Conservation (phyloP, 2,113 vertebrate genomes). For the Tylochromis polylepis region DNA sequence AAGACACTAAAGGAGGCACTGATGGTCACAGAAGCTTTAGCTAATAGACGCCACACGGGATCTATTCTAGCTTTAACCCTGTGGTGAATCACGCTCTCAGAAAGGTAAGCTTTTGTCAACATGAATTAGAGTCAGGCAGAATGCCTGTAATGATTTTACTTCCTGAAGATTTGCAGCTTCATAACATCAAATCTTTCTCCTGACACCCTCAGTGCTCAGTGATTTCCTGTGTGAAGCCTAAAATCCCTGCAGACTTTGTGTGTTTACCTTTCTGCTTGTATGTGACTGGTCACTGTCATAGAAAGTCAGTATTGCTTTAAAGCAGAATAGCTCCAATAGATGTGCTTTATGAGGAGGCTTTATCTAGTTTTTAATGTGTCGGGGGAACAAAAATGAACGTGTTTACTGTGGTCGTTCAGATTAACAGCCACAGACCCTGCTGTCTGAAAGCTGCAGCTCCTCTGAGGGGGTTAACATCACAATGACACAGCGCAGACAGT, state of each 20-base stretch:
- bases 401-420: not conserved
- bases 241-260: not conserved
- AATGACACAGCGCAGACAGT: not conserved
- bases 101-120: not conserved
- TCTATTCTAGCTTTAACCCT: not conserved
- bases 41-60: not conserved
- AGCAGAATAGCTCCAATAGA: not conserved
- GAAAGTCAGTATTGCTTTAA: not conserved
- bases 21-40: not conserved
- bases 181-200: not conserved
- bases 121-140: not conserved
- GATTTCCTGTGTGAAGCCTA: not conserved
- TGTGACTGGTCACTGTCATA: not conserved
- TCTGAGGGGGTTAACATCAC: not conserved
- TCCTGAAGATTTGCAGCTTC: not conserved
- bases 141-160: not conserved
- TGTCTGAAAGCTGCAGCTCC: not conserved
- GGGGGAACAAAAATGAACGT: not conserved
- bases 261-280: not conserved
- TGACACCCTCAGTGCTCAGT: not conserved
- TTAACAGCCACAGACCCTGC: not conserved
- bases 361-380: not conserved
- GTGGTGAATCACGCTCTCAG: not conserved
- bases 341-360: slow-evolving; percentile 5
- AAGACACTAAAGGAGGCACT: not conserved